Conservation (phyloP, 2,888 invertebrate genomes). For the Mactromeris polynyma region DNA sequence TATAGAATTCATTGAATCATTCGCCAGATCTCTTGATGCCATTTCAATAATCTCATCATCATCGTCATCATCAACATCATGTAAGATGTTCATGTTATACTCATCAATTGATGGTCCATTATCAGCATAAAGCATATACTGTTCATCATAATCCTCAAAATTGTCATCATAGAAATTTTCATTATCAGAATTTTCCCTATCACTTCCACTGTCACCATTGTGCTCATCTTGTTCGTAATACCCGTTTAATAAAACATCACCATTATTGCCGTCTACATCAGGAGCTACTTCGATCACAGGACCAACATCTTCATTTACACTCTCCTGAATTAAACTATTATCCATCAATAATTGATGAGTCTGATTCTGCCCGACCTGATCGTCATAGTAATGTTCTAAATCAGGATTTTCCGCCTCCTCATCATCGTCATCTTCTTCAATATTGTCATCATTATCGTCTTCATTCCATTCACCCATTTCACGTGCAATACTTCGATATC, state of each 20-base stretch:
- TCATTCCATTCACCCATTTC: slow-evolving; percentile 80
- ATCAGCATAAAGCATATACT: slow-evolving; percentile 80
- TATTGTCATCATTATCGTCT: slow-evolving; percentile 75
- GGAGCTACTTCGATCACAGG: slow-evolving; percentile 65
- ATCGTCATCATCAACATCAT: slow-evolving; percentile 78
- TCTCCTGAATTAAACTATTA: slow-evolving; percentile 66
- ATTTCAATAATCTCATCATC: slow-evolving; percentile 81
- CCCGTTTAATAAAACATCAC: slow-evolving; percentile 75
- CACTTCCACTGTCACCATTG: slow-evolving; percentile 70
- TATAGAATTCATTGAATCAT: slow-evolving; percentile 56
- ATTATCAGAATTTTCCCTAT: slow-evolving; percentile 81
- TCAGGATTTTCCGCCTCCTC: slow-evolving; percentile 80
- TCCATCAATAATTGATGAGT: slow-evolving; percentile 67
- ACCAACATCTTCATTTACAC: slow-evolving; percentile 37
- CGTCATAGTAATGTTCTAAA: slow-evolving; percentile 82
- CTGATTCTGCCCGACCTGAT: slow-evolving; percentile 75
- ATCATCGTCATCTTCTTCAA: slow-evolving; percentile 75
- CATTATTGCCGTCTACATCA: slow-evolving; percentile 63
- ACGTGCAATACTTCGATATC: slow-evolving; percentile 84
- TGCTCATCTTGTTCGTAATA: slow-evolving; percentile 74
- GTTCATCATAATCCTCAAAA: slow-evolving; percentile 84
- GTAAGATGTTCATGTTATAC: slow-evolving; percentile 76
- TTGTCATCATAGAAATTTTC: slow-evolving; percentile 84
- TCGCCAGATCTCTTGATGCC: slow-evolving; percentile 72
- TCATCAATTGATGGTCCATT: slow-evolving; percentile 80